Percentiles rank a stretch among this genome's conserved stretches.
phyloP scores from a whole-genome alignment of 1,140 invertebrate genomes.

The Microvelia longipes region DNA sequence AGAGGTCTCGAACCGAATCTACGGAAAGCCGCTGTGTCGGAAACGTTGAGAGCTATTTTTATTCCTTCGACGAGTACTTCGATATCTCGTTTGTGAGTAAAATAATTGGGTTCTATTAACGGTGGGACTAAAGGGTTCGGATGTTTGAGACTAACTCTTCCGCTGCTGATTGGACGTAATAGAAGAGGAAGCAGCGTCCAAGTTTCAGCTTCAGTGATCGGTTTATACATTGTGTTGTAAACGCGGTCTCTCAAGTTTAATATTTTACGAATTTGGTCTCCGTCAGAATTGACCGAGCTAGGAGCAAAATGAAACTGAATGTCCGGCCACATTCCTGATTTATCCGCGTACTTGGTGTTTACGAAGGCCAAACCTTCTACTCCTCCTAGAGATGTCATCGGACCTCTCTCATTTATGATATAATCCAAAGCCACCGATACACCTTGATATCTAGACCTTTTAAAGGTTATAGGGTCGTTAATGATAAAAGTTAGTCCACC shows the following conservation, averaged over 20 bases:
- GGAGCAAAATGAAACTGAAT: constrained; percentile 75
- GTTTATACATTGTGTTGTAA: constrained; percentile 72
- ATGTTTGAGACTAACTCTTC: constrained; percentile 59
- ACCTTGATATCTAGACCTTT: constrained; percentile 57
- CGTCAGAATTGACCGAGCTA: constrained; percentile 65
- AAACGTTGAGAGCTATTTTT: constrained; percentile 60
- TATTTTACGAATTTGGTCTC: constrained; percentile 56
- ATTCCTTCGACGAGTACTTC: constrained; percentile 62
- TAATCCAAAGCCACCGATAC: constrained; percentile 64
- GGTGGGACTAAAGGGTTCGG: constrained; percentile 66
- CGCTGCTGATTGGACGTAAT: constrained; percentile 64
- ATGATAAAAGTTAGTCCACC: constrained; percentile 68
- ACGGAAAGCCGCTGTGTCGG: constrained; percentile 61
- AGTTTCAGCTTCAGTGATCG: constrained; percentile 55
- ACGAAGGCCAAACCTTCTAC: constrained; percentile 70
- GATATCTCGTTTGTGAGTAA: constrained; percentile 62
- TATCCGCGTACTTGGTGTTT: constrained; percentile 64
- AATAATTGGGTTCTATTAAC: constrained; percentile 81
- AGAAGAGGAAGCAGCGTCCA: constrained; percentile 69
- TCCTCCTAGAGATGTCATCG: constrained; percentile 58
- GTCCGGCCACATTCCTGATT: constrained; percentile 58
- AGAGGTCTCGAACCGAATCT: constrained; percentile 61
- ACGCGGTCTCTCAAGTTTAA: constrained; percentile 58
- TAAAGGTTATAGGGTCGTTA: constrained; percentile 62
- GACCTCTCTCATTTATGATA: constrained; percentile 56